phyloP scores from a whole-genome alignment of 2,888 invertebrate genomes.

The Hypomecis atomaria region DNA sequence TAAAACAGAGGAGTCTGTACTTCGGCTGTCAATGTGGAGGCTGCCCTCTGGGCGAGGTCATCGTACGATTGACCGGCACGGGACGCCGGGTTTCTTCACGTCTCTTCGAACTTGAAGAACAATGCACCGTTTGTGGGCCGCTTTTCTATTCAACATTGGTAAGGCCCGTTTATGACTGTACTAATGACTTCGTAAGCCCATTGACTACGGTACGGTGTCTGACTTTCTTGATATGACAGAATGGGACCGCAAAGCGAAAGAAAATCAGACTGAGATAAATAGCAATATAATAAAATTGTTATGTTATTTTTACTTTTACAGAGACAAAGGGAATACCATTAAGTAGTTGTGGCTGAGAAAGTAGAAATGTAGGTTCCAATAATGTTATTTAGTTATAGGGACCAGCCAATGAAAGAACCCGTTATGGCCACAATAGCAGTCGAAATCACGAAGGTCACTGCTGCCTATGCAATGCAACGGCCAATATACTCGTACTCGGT shows the following conservation, averaged over 20 bases:
- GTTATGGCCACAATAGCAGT: slow-evolving; percentile 42
- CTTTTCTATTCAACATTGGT: slow-evolving; percentile 25
- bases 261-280: neutral
- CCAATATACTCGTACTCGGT: slow-evolving; percentile 18
- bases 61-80: slow-evolving; percentile 65
- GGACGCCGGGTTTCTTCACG: slow-evolving; percentile 54
- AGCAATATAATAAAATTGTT: neutral
- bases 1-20: slow-evolving; percentile 51
- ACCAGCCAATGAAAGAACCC: slow-evolving; percentile 39
- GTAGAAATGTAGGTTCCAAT: slow-evolving; percentile 16
- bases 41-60: slow-evolving; percentile 64
- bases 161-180: slow-evolving; percentile 19
- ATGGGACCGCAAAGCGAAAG: neutral
- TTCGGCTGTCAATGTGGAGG: slow-evolving; percentile 53
- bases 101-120: slow-evolving; percentile 46
- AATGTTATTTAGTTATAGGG: slow-evolving; percentile 27
- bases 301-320: neutral
- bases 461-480: slow-evolving; percentile 29
- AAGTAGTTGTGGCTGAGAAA: neutral
- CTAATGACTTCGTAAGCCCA: slow-evolving; percentile 20
- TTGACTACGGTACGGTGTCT: slow-evolving; percentile 1
- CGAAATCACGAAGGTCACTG: slow-evolving; percentile 39
- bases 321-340: neutral
- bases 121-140: slow-evolving; percentile 33
- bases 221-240: slow-evolving; percentile 5